Conservation (phyloP, 2,797 vertebrate species). For the Enteromius argenteus region DNA sequence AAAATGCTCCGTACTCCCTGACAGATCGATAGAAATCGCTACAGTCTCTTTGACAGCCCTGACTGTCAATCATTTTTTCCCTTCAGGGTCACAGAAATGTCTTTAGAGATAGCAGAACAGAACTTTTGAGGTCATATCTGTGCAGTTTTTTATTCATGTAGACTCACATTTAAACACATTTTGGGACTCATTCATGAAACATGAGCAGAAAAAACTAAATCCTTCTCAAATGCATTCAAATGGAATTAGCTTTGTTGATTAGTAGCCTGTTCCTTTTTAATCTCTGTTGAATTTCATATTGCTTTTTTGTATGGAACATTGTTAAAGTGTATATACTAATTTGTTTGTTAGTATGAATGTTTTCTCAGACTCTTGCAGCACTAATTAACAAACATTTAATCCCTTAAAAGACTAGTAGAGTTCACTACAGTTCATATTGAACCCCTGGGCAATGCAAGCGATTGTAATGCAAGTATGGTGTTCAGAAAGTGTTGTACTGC, state of each 20-base stretch:
- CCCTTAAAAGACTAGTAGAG: conserved; percentile 3
- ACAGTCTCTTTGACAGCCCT: not conserved
- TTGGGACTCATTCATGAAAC: conserved; percentile 12
- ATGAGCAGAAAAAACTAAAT: conserved; percentile 9
- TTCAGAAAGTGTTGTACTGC: not conserved
- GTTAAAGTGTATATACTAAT: not conserved
- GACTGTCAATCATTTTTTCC: not conserved
- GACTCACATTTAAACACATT: not conserved
- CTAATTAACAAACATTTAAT: conserved; percentile 32
- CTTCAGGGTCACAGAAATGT: not conserved
- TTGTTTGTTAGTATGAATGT: not conserved
- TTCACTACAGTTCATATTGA: not conserved
- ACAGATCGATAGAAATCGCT: not conserved
- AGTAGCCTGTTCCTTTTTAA: not conserved
- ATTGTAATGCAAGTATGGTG: not conserved
- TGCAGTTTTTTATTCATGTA: not conserved
- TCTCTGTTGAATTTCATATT: not conserved
- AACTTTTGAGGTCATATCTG: not conserved
- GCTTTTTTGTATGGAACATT: not conserved
- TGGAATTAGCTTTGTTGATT: not conserved
- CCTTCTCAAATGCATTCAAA: not conserved
- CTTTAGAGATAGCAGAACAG: not conserved
- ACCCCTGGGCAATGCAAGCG: not conserved
- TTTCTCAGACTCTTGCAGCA: not conserved
- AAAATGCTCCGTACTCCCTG: not conserved